Evolutionary conservation across 1,140 invertebrate genomes (phyloP), one percentile per base, ranked within the genome.

Genomic region (Cepaea nemoralis): DNA sequence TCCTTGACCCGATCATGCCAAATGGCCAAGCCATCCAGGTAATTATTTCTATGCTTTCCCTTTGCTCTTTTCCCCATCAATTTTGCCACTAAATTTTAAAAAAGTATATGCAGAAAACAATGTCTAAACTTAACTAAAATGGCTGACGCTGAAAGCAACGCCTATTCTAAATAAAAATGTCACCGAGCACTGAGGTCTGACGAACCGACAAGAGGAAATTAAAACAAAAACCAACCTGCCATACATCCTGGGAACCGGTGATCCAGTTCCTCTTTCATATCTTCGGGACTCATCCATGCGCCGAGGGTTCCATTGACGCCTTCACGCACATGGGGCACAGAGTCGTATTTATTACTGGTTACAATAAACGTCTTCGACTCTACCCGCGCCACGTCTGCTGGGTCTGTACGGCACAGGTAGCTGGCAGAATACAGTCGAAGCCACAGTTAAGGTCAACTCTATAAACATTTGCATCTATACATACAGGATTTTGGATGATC

Each of bases 331-430:
- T 93, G 94, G 2, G 97, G 96, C 33, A 98, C 94, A 0, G 97
- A 95, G 63, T 98, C 95, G 16, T 94, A 93, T 88, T 95, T 94
- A 5, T 94, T 93, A 0, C 94, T 93, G 0, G 98, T 98, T 84
- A 95, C 95, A 88, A 99, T 99, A 91, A 98, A 98, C 0, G 98
- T 99, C 85, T 95, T 94, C 40, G 96, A 96, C 91, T 99, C 98
- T 0, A 99, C 98, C 42, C 98, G 93, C 0, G 98, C 98, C 2
- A 99, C 98, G 92, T 99, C 98, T 0, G 95, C 95, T 0, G 98
- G 98, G 92, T 99, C 98, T 0, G 98, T 99, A 86, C 95, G 94
- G 14, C 97, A 96, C 83, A 99, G 92, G 95, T 95, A 99, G 89
- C 96, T 97, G 63, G 6, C 82, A 66, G 33, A 19, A 76, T 16